Base-by-base conservation (phyloP, 2,888 invertebrate species). In the Chironomus riparius region DNA sequence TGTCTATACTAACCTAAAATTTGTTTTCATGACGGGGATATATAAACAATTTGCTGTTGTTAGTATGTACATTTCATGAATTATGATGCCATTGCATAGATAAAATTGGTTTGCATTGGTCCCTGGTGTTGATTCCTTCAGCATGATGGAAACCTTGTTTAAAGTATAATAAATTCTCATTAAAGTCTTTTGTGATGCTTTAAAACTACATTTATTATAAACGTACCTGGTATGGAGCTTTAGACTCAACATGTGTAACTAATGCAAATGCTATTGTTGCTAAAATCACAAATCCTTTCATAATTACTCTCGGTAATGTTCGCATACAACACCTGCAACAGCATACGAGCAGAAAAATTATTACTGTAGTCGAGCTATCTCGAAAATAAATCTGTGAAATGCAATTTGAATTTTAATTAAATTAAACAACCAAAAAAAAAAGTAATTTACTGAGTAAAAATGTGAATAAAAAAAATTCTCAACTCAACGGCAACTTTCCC, bases 21-120 rank as follows among this genome's bases (percentile, higher is more conserved):
- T 48, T 50, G 50, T 18, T 2, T 48, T 50, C 12, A 13, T 22
- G 5, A 48, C 13, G 47, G 68, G 50, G 38, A 79, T 77, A 76
- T 78, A 77, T 5, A 80, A 50, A 77, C 81, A 81, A 15, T 76
- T 77, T 0, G 81, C 81, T 13, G 80, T 78, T 4, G 81, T 80
- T 22, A 80, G 28, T 38, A 81, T 78, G 7, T 80, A 69, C 48
- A 78, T 78, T 72, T 79, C 80, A n/a, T 79, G 79, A 0, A 81
- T 77, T 47, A 81, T 79, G 4, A 72, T 77, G 13, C 80, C 81
- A 76, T 80, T 80, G 68, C 81, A 80, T 18, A 79, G 28, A 73
- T 80, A 80, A 65, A 78, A 69, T 0, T 47, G n/a, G 47, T 6
- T 5, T 22, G 38, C 7, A n/a, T 47, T 12, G 12, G 12, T 38